Evolutionary conservation across 2,888 invertebrate genomes (phyloP), one percentile per base, ranked within the genome.

Genomic region (Troides oblongomaculatus): DNA sequence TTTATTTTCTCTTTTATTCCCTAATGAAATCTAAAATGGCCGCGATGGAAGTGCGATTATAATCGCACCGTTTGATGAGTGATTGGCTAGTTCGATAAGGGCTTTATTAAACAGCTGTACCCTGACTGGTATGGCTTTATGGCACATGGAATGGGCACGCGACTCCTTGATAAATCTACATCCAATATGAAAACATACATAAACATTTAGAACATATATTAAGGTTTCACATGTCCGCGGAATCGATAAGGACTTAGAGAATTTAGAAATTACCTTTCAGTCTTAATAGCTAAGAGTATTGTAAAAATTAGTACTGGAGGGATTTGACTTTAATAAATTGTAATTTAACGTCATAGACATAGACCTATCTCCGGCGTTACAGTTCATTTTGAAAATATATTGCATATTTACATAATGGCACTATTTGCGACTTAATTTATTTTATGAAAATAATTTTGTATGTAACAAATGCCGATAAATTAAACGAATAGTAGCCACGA

Each of bases 201-300:
- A 78, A 69, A 76, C 64, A 60, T 66, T 70, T 63, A 66, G 62
- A 67, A 67, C 66, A 57, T 57, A 70, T 56, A 43, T 30, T 67
- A 63, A 43, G 60, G 12, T 56, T 62, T 43, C 50, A 61, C 58
- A 66, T 64, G 62, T 68, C 70, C 65, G 64, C 71, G 74, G 78
- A 78, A 80, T 72, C 72, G 79, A 78, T 71, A 77, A 78, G 73
- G 71, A 72, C 77, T 76, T 75, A 78, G 74, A 79, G 78, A 84
- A 79, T 85, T 85, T 83, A 80, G 79, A 81, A 78, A 83, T 82
- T 84, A 87, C 83, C 83, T 81, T 86, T 90, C 89, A 91, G 91
- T 91, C 92, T 91, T 92, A 90, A 84, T 81, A 81, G 86, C 90
- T 90, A 92, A 85, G 81, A 88, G 83, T 88, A 88, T 85, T 87